phyloP scores from a whole-genome alignment of 1,140 invertebrate species.

The Maniola jurtina region DNA sequence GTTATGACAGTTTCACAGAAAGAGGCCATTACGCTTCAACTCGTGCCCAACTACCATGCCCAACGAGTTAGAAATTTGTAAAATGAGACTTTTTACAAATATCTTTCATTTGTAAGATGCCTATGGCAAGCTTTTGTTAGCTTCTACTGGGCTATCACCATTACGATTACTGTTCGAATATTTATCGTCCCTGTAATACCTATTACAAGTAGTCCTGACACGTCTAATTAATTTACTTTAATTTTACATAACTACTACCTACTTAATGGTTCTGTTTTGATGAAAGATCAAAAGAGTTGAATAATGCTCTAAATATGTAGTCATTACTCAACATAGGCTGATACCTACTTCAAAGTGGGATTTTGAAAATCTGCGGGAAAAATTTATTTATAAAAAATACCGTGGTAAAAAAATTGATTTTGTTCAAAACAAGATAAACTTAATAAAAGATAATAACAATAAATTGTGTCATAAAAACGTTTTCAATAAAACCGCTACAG shows the following conservation, averaged over 20 bases:
- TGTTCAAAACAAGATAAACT: not conserved
- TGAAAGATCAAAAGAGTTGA: not conserved
- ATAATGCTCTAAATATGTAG: too few species aligned
- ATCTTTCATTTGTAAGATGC: not conserved
- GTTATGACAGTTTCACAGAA: too few species aligned
- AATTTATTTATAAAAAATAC: too few species aligned
- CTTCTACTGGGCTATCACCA: not conserved
- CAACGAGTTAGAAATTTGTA: too few species aligned
- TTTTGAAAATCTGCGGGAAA: too few species aligned
- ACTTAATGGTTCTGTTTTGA: not conserved
- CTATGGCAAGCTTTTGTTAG: not conserved
- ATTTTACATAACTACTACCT: constrained; percentile 19
- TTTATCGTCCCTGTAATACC: constrained; percentile 20
- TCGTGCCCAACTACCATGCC: too few species aligned
- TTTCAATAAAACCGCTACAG: not conserved
- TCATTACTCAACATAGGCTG: too few species aligned
- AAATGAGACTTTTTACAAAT: too few species aligned
- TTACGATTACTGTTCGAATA: constrained; percentile 23
- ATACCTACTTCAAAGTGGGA: too few species aligned
- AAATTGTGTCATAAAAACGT: not conserved
- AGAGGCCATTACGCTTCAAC: too few species aligned
- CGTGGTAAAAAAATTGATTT: too few species aligned
- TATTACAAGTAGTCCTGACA: constrained; percentile 25
- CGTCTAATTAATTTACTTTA: constrained; percentile 26
- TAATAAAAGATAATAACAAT: not conserved